Conservation (phyloP, 92 coral and sea anemone genomes). For the Porites evermanni region DNA sequence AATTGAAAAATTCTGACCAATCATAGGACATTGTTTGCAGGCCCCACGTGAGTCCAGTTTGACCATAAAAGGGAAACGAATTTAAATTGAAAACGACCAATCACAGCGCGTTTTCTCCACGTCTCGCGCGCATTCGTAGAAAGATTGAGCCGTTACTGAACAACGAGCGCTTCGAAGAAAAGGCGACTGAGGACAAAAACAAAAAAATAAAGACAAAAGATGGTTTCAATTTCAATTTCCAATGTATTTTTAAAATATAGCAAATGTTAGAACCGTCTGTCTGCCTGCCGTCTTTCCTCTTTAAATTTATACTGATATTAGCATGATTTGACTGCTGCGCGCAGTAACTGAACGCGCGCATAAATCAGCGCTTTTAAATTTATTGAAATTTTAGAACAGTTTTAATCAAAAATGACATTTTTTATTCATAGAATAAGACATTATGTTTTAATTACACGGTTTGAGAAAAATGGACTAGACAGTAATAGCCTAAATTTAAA, state of each 20-base stretch:
- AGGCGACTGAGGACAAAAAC: background rate
- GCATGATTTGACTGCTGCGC: background rate
- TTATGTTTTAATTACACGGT: no score
- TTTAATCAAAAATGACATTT: no score
- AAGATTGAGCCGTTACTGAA: background rate
- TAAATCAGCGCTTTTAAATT: background rate
- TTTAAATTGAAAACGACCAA: background rate
- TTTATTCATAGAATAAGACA: no score
- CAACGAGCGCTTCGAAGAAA: background rate
- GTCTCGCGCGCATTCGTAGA: background rate
- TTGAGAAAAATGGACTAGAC: no score
- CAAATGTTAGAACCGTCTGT: no score
- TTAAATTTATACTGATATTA: no score
- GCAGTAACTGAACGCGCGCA: background rate
- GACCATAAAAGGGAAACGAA: background rate
- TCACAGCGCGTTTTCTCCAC: background rate
- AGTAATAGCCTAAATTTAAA: no score
- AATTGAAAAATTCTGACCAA: background rate
- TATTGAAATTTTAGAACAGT: no score
- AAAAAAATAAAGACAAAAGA: background rate
- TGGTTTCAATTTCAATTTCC: background rate
- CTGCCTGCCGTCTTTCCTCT: no score
- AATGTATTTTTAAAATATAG: no score
- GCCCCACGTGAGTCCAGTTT: no score
- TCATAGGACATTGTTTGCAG: background rate